Evolutionary conservation across 2,113 vertebrate species (phyloP), one percentile per base, ranked within the genome.

Genomic region (Columba janthina): DNA sequence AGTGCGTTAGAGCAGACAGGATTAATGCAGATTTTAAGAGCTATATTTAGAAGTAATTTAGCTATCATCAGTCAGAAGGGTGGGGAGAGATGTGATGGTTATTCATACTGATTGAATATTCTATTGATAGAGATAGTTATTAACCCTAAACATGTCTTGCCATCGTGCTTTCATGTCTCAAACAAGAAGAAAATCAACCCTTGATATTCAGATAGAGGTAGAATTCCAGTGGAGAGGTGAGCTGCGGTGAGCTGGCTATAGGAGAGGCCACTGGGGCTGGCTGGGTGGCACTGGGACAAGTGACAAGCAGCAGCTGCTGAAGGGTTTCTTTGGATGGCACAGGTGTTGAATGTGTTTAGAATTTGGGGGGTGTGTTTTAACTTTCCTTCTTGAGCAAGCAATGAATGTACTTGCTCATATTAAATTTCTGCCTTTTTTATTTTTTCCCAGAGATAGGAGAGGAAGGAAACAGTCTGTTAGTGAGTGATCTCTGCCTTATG

Each of bases 31-130:
- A 98, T 98, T 95, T 96, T 89, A 89, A 93, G 86, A 81, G 95
- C 96, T 98, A 98, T 98, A 98, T 98, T 98, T 98, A 98, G 98
- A 97, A 97, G 94, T 98, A 98, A 98, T 98, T 98, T 98, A 97
- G 97, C 97, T 97, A 98, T 98, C 97, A 98, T 98, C 97, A 98
- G 97, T 98, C 95, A 98, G 97, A 96, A 97, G 87, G 96, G 97
- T 97, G 97, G 97, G 96, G 97, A 97, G 97, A 96, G 34, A 92
- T 85, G 92, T 78, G 96, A 97, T 98, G 96, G 97, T 97, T 98
- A 98, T 98, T 98, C 97, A 97, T 96, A 95, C 96, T 94, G 83
- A 97, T 97, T 97, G 97, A 97, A 97, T 97, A 97, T 95, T 97
- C 97, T 97, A 96, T 96, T 88, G 88, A 95, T 97, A 96, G 96